These are phyloP conservation scores for Mythimna lalbum DNA, from an alignment of 2,888 invertebrate species.

Conservation along the genomic window DNA sequence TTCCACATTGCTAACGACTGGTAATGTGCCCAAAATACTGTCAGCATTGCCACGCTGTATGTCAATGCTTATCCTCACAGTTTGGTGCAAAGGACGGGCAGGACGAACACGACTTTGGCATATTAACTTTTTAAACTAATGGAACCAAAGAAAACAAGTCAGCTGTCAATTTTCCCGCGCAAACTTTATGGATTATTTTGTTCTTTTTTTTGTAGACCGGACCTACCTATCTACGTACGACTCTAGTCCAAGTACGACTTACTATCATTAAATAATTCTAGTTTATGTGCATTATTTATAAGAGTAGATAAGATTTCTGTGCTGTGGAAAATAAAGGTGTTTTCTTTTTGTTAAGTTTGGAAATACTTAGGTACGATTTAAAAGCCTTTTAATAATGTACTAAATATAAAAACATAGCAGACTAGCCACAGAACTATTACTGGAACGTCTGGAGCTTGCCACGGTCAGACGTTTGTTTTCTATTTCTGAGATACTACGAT, in stretches of 20 bases:
- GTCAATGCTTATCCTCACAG: neutral
- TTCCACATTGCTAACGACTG: too few relatives aligned
- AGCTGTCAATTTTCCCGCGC: constrained; percentile 41
- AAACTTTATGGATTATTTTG: neutral
- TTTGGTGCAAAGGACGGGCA: constrained; percentile 8
- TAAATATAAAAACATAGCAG: neutral
- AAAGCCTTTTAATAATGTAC: neutral
- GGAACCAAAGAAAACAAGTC: constrained; percentile 23
- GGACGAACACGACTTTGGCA: neutral
- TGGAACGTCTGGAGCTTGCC: constrained; percentile 48
- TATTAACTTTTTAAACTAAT: constrained; percentile 25
- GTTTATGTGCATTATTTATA: too few relatives aligned
- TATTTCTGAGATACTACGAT: constrained; percentile 44
- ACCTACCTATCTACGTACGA: too few relatives aligned
- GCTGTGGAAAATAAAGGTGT: too few relatives aligned
- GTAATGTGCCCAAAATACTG: too few relatives aligned
- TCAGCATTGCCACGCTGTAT: too few relatives aligned
- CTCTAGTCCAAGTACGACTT: too few relatives aligned
- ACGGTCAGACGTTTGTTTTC: constrained; percentile 48
- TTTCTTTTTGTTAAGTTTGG: neutral
- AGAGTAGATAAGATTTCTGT: too few relatives aligned
- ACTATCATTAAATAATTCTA: too few relatives aligned
- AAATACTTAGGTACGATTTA: neutral
- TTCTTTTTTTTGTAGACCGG: neutral
- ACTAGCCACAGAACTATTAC: constrained; percentile 39